Evolutionary conservation across 2,797 vertebrate species (phyloP).

Genomic region (Pyrocephalus nanus): DNA sequence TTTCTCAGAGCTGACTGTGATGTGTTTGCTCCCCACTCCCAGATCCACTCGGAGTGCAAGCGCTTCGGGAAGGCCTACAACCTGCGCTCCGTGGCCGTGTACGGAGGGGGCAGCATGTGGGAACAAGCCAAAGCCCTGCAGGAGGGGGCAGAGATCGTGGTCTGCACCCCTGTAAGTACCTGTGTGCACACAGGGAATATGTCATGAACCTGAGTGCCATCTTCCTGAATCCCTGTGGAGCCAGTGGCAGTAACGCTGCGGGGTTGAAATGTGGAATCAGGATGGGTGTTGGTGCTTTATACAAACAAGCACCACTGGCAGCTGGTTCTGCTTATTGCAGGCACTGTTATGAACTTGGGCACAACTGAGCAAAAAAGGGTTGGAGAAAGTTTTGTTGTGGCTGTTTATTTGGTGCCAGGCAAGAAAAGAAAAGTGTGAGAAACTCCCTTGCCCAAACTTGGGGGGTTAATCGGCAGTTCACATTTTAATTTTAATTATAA

Average conservation of each 20-base stretch:
- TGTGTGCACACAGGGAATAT: not conserved
- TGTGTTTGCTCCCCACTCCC: not conserved
- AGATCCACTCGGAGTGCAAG: conserved; percentile 97
- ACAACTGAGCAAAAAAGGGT: not conserved
- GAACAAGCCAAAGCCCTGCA: conserved; percentile 98
- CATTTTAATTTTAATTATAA: not conserved
- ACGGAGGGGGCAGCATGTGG: conserved; percentile 99
- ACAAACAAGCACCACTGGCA: not conserved
- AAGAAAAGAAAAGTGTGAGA: not conserved
- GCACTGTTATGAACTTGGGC: not conserved
- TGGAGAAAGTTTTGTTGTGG: not conserved
- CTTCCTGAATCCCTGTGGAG: not conserved
- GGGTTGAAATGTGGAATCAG: not conserved
- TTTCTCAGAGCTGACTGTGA: not conserved
- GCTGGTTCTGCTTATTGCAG: not conserved
- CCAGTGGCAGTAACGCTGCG: not conserved
- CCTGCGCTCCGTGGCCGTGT: conserved; percentile 96
- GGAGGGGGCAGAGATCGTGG: conserved; percentile 97
- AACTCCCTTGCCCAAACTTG: not conserved
- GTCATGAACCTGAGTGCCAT: not conserved
- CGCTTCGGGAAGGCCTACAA: conserved; percentile 98
- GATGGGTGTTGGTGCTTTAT: not conserved
- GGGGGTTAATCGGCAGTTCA: not conserved
- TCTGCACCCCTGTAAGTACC: conserved; percentile 94
- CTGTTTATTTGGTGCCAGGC: not conserved